phyloP scores from a whole-genome alignment of 2,113 vertebrate species.

The Pitta sordida region DNA sequence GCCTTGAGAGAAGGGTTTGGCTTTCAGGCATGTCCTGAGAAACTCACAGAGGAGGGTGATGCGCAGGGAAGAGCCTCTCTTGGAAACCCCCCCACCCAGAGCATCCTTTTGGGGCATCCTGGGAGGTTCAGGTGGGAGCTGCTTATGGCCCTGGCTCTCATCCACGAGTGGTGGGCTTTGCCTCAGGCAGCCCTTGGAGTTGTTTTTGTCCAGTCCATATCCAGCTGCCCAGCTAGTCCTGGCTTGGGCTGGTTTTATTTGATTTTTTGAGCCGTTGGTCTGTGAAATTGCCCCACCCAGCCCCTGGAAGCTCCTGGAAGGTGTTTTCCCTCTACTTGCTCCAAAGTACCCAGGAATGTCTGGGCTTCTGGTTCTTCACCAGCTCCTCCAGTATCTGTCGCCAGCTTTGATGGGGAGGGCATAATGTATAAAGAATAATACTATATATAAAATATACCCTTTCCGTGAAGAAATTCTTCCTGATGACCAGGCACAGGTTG shows the following conservation, averaged over 20 bases:
- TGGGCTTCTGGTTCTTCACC: neutral
- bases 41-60: rapidly evolving
- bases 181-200: neutral
- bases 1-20: neutral
- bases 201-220: neutral
- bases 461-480: neutral
- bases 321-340: neutral
- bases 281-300: neutral
- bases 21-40: neutral
- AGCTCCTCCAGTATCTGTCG: neutral
- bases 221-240: neutral
- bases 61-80: neutral
- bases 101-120: neutral
- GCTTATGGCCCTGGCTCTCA: rapidly evolving
- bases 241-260: neutral
- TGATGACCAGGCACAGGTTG: too few relatives aligned
- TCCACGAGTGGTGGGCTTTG: neutral
- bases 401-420: neutral
- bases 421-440: neutral
- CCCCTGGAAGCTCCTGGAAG: rapidly evolving
- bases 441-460: neutral
- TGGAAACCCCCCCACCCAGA: neutral
- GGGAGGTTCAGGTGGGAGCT: neutral
- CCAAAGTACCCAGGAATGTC: neutral
- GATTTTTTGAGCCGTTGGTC: neutral